Conservation (phyloP, 1,140 invertebrate genomes). For the Bombyx mandarina region DNA sequence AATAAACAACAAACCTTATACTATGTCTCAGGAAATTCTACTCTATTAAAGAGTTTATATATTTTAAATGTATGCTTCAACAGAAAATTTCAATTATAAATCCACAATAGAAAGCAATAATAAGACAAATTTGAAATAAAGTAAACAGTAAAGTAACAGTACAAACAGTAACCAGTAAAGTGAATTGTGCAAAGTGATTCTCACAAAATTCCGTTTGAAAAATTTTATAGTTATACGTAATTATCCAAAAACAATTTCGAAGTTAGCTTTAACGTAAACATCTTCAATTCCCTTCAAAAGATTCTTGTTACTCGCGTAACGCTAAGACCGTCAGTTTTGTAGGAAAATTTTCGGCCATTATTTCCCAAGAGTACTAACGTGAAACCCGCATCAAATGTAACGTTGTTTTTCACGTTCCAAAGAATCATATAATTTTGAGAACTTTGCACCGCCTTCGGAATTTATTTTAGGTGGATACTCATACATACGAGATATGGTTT, state of each 20-base stretch:
- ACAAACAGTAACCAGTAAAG: background rate
- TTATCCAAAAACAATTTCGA: background rate
- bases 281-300: background rate
- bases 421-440: conserved; percentile 1
- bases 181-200: background rate
- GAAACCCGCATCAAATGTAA: conserved; percentile 3
- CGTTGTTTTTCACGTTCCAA: background rate
- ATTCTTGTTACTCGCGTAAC: too few relatives aligned
- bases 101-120: background rate
- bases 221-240: background rate
- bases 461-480: too few relatives aligned
- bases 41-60: too few relatives aligned
- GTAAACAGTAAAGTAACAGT: background rate
- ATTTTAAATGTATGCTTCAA: too few relatives aligned
- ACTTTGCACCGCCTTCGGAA: background rate
- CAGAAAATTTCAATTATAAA: background rate
- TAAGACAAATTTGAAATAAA: background rate
- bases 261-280: background rate
- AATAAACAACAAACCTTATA: too few relatives aligned
- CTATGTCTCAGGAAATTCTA: too few relatives aligned
- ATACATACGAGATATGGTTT: too few relatives aligned
- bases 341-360: conserved; percentile 13
- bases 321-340: conserved; percentile 5
- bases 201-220: too few relatives aligned
- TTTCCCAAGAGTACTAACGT: conserved; percentile 13